Conservation (phyloP, 1,140 invertebrate species). For the Portunus trituberculatus region DNA sequence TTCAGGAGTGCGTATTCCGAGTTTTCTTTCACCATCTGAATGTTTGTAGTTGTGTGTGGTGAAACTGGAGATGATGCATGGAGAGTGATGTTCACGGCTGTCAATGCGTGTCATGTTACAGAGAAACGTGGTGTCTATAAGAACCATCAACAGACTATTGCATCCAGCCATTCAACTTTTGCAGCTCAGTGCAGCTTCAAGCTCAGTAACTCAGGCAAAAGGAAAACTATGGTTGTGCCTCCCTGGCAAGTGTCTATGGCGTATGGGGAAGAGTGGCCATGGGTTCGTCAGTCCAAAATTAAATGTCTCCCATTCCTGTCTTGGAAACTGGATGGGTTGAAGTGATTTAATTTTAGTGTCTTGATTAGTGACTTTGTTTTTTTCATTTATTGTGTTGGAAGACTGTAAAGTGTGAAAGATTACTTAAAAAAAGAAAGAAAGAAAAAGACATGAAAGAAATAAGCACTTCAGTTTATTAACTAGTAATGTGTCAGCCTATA, state of each 20-base stretch:
- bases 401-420: not conserved
- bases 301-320: not conserved
- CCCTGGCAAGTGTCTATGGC: slow-evolving; percentile 69
- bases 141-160: slow-evolving; percentile 67
- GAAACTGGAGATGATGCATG: slow-evolving; percentile 58
- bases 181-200: slow-evolving; percentile 75
- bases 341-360: not conserved
- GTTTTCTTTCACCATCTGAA: slow-evolving; percentile 57
- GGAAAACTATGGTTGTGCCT: slow-evolving; percentile 71
- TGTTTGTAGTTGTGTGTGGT: slow-evolving; percentile 63
- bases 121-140: slow-evolving; percentile 52
- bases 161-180: slow-evolving; percentile 74
- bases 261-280: slow-evolving; percentile 60
- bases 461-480: not conserved
- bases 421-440: too few species aligned
- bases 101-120: slow-evolving; percentile 48
- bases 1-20: slow-evolving; percentile 32
- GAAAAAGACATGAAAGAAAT: too few species aligned
- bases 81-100: slow-evolving; percentile 59
- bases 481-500: not conserved
- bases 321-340: not conserved
- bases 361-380: not conserved
- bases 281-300: slow-evolving; percentile 53
- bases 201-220: slow-evolving; percentile 76
- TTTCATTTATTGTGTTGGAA: not conserved